Base-by-base conservation (phyloP, 2,888 invertebrate genomes). In the Drosophila nr. perissopoda region DNA sequence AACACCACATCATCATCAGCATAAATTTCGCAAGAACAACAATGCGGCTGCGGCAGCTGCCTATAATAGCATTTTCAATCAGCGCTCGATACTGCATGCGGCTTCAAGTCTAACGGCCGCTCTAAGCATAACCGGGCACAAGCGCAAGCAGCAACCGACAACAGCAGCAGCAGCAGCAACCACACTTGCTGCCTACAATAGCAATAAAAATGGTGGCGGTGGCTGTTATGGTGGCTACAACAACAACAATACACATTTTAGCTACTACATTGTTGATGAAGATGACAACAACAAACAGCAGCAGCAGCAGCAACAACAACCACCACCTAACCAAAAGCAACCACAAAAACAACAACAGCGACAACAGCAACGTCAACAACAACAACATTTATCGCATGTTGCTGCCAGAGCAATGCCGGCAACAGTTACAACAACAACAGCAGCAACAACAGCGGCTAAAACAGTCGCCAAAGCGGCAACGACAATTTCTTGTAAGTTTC, bases 401-500 rank as follows among this genome's bases (percentile, higher is more conserved):
- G 63, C 85, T 71, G 69, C 67, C 38, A 75, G 67, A 78, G 60
- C 69, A 63, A 65, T 64, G 75, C 71, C 73, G 64, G 66, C 64
- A 70, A 49, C 67, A 67, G 49, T 79, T 58, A 59, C 81, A 76
- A 59, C 66, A 62, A 56, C 69, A 76, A 59, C 73, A 74, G 62
- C 69, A 42, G 40, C 40, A 42, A 42, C 40, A 42, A 21, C 79
- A 62, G 75, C 67, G 21, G 57, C 57, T 21, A 57, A 40, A 42
- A 36, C 60, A 51, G 60, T 51, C 67, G 76, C 86, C 76, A 69
- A 89, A 76, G 79, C 91, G 82, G 90, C 92, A 84, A 85, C 93
- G 87, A 92, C 92, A 89, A 92, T 93, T 92, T 93, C 92, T 92
- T 93, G 92, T 93, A 93, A 93, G 93, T 93, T 90, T 89, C 86